Base-by-base conservation (phyloP, 2,113 vertebrate species). In the Plectropomus leopardus region DNA sequence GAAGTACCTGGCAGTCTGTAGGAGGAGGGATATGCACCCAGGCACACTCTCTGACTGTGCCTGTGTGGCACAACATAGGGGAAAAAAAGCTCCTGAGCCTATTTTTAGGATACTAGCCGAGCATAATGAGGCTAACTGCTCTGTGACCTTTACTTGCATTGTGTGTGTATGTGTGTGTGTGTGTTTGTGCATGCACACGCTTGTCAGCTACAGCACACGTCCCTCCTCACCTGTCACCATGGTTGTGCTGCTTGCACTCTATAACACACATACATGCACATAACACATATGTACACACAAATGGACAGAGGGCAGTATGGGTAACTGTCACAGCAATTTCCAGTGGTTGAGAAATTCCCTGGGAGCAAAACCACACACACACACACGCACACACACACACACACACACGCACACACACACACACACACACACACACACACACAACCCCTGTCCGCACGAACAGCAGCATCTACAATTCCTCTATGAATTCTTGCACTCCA, bases 111-210 rank as follows among this genome's bases (percentile, higher is more conserved):
- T 53, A 5, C 30, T 51, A 53, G 51, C 68, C 77, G 51, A 67
- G 36, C 72, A 80, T 78, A 67, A 74, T 79, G 73, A 17, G 19
- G 65, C 77, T 70, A 80, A 86, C 78, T 82, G 60, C 57, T 79
- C 73, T 40, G 70, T 89, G 88, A 86, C 82, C 86, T 89, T 89
- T 91, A 55, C 11, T 36, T 58, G 57, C 17, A 47, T 8, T 48
- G 48, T 68, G 72, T 68, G 50, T 80, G 61, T 67, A 57, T 74
- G 66, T 76, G 64, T 54, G 58, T 71, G 50, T 60, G 61, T 76
- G 76, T 76, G 70, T 80, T 28, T 34, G 61, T 53, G 57, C 69
- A 57, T 63, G 28, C 26, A 32, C 17, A n/a, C 54, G 67, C 23
- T 57, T 76, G 42, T 36, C 14, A 58, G 59, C 26, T 1, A 34